phyloP scores from a whole-genome alignment of 2,113 vertebrate genomes.

The Myocastor coypus region DNA sequence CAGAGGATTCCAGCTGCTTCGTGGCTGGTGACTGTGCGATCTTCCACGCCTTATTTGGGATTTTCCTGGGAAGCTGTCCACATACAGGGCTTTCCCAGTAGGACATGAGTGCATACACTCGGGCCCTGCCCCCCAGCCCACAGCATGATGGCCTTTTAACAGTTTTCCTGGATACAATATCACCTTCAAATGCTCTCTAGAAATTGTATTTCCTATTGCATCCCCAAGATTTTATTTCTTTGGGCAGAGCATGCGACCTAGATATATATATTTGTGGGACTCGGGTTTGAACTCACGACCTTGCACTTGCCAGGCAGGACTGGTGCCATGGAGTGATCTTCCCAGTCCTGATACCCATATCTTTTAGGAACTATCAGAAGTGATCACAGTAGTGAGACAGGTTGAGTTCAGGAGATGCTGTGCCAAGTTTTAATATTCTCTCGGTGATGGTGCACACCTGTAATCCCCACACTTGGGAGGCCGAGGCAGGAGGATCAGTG shows the following conservation, averaged over 20 bases:
- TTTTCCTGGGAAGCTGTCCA: not conserved
- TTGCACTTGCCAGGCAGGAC: too few relatives aligned
- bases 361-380: constrained; percentile 8
- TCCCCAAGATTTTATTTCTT: not conserved
- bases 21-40: not conserved
- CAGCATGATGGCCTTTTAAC: not conserved
- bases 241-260: not conserved
- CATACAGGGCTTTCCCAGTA: not conserved
- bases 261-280: too few relatives aligned
- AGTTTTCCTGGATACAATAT: not conserved
- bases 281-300: too few relatives aligned
- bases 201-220: not conserved
- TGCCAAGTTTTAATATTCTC: not conserved
- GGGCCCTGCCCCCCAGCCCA: rapidly evolving
- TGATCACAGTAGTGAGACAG: not conserved
- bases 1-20: not conserved
- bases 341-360: not conserved
- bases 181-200: not conserved
- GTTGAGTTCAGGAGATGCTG: not conserved
- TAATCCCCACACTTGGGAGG: too few relatives aligned
- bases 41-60: not conserved
- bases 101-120: not conserved
- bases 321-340: too few relatives aligned
- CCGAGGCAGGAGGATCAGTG: too few relatives aligned
- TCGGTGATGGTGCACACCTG: not conserved